A percentile compares a stretch with the other conserved stretches of the same genome.
Evolutionary conservation across 2,888 invertebrate genomes (phyloP).

Genomic region (Harpagoxenus sublaevis): DNA sequence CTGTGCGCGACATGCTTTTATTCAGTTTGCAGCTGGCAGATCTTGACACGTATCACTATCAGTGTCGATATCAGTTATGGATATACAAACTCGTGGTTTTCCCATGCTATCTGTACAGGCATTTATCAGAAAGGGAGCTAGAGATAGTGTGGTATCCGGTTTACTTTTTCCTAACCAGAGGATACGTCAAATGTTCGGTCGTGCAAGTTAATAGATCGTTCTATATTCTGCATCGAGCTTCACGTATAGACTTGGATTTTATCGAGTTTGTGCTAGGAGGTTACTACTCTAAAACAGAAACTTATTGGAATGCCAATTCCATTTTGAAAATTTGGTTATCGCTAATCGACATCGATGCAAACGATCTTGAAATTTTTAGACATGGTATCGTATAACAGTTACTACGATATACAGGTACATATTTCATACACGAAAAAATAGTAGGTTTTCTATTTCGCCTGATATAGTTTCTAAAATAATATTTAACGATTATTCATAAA

Average conservation of each 20-base stretch:
- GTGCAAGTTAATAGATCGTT: constrained; percentile 25
- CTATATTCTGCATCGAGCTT: constrained; percentile 15
- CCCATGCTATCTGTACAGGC: constrained; percentile 11
- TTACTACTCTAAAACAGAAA: constrained; percentile 6
- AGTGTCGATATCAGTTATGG: constrained; percentile 44
- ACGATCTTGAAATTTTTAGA: neutral
- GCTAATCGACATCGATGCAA: neutral
- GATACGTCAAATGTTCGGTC: constrained; percentile 4
- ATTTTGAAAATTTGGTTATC: neutral
- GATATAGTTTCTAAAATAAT: neutral
- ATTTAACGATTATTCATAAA: neutral
- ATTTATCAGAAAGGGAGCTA: constrained; percentile 36
- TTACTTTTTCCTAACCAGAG: constrained; percentile 26
- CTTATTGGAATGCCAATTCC: neutral
- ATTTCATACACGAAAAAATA: neutral
- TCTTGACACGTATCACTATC: constrained; percentile 53
- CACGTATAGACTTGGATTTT: neutral
- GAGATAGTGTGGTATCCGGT: constrained; percentile 14
- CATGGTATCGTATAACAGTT: neutral
- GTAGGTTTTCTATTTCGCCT: neutral
- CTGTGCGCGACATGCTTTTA: constrained; percentile 36
- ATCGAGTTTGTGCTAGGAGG: neutral
- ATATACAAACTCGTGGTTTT: constrained; percentile 31
- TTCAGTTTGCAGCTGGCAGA: constrained; percentile 40
- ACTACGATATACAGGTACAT: neutral